These are phyloP conservation scores for Temnothorax longispinosus DNA, from an alignment of 1,140 invertebrate species.

Conservation along the genomic window DNA sequence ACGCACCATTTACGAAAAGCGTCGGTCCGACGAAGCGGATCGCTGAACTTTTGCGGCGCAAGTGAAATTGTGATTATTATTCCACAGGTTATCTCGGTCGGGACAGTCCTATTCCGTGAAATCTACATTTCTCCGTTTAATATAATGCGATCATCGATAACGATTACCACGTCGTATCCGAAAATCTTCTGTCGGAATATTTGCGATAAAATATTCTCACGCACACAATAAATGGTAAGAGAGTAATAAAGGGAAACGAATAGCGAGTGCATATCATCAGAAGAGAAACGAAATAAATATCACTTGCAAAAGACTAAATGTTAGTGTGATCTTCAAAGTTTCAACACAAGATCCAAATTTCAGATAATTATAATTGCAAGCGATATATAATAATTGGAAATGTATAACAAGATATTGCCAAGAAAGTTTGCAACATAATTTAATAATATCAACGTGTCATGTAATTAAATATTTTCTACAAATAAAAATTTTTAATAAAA, in stretches of 20 bases:
- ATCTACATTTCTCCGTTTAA: neutral
- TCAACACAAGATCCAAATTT: conserved; percentile 13
- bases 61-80: conserved; percentile 33
- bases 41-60: conserved; percentile 1
- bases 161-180: neutral
- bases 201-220: conserved; percentile 4
- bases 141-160: conserved; percentile 36
- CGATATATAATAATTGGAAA: neutral
- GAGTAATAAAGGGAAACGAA: conserved; percentile 5
- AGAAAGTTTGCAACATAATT: neutral
- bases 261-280: neutral
- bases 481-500: neutral
- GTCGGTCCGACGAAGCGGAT: conserved; percentile 1
- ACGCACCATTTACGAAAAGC: neutral
- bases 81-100: neutral
- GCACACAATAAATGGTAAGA: neutral
- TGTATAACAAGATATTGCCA: neutral
- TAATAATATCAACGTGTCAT: neutral
- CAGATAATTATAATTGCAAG: neutral
- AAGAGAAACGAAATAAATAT: neutral
- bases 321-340: neutral
- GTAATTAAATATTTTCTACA: neutral
- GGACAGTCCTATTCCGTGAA: neutral
- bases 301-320: conserved; percentile 14
- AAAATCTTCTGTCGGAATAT: neutral